A percentile compares a stretch with the other conserved stretches of the same genome.
Conservation (phyloP, 2,888 invertebrate species). For the Protophormia terraenovae region DNA sequence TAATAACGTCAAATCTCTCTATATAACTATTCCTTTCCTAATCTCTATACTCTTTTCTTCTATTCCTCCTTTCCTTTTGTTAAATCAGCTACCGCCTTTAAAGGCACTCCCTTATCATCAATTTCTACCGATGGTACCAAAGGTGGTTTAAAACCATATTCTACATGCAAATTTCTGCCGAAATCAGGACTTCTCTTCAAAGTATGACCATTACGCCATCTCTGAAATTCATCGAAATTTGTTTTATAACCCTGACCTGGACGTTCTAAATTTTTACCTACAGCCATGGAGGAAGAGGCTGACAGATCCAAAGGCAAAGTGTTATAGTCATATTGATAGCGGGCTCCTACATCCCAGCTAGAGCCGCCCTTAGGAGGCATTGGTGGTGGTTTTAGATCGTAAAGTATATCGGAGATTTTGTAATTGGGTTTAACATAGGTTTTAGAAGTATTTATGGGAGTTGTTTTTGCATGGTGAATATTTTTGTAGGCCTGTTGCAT, state of each 20-base stretch:
- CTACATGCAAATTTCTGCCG: slow-evolving; percentile 87
- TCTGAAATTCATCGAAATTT: slow-evolving; percentile 75
- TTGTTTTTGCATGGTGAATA: background rate
- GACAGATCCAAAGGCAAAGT: slow-evolving; percentile 74
- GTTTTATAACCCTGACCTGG: slow-evolving; percentile 81
- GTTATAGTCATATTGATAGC: slow-evolving; percentile 77
- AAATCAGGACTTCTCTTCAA: slow-evolving; percentile 82
- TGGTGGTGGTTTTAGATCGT: slow-evolving; percentile 74
- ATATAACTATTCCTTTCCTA: background rate
- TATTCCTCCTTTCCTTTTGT: slow-evolving; percentile 43
- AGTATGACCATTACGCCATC: slow-evolving; percentile 82
- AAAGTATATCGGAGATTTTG: slow-evolving; percentile 74
- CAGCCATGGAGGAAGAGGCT: slow-evolving; percentile 81
- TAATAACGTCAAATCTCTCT: background rate
- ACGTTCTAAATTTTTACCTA: slow-evolving; percentile 81
- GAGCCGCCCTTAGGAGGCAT: slow-evolving; percentile 73
- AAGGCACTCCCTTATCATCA: slow-evolving; percentile 87
- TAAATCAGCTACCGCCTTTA: slow-evolving; percentile 73
- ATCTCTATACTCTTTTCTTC: background rate
- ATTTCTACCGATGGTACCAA: slow-evolving; percentile 90
- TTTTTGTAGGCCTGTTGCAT: slow-evolving; percentile 63
- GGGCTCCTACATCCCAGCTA: slow-evolving; percentile 75
- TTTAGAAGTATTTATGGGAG: slow-evolving; percentile 35
- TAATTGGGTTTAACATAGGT: slow-evolving; percentile 71
- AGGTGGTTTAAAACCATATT: slow-evolving; percentile 92